phyloP scores from a whole-genome alignment of 2,797 vertebrate genomes.

The Rhinichthys osculus region DNA sequence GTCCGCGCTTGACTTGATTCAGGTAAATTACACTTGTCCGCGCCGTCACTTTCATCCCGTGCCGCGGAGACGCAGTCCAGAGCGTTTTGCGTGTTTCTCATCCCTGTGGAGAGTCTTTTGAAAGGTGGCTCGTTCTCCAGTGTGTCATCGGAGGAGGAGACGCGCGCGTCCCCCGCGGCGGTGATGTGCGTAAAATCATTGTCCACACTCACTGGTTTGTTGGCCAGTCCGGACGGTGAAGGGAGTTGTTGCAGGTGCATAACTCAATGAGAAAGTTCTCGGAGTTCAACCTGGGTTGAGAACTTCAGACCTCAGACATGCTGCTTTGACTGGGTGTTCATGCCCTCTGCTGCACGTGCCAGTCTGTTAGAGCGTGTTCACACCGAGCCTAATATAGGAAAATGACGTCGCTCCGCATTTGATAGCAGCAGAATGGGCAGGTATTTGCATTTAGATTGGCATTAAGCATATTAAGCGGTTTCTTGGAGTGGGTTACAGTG shows the following conservation, averaged over 20 bases:
- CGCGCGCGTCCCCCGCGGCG: constrained; percentile 83
- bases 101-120: constrained; percentile 85
- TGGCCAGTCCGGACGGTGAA: constrained; percentile 84
- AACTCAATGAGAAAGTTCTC: constrained; percentile 61
- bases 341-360: constrained; percentile 8
- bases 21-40: constrained; percentile 95
- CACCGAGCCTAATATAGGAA: constrained; percentile 42
- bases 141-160: constrained; percentile 85
- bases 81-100: constrained; percentile 84
- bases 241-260: constrained; percentile 87
- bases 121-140: constrained; percentile 87
- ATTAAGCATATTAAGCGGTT: not conserved
- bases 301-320: constrained; percentile 22
- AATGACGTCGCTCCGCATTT: constrained; percentile 47
- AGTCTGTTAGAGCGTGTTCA: not conserved
- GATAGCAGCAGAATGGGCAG: constrained; percentile 32
- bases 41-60: not conserved
- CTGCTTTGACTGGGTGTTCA: not conserved
- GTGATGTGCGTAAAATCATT: constrained; percentile 82
- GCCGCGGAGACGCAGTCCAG: not conserved
- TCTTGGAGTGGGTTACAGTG: not conserved
- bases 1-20: constrained; percentile 90
- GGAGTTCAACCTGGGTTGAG: not conserved
- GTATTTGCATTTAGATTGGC: constrained; percentile 23
- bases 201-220: constrained; percentile 86